Percentiles rank a stretch among this genome's conserved stretches.
Evolutionary conservation across 2,797 vertebrate species (phyloP).

Genomic region (Syncerus caffer): DNA sequence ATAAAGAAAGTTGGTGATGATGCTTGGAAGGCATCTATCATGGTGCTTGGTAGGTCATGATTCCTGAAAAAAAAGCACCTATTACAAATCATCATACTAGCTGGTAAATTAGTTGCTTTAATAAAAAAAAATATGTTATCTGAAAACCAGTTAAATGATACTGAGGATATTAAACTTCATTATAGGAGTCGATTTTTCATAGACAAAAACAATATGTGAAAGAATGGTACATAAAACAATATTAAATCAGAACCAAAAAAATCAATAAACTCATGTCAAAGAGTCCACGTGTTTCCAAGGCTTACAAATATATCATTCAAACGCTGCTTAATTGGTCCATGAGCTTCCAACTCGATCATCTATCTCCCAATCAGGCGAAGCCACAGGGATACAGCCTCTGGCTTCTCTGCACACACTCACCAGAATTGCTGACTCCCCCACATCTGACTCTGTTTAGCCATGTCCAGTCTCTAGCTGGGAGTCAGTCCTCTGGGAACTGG

Average conservation of each 20-base stretch:
- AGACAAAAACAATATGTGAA: not conserved
- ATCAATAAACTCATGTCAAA: not conserved
- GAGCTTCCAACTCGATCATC: not conserved
- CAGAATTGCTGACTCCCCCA: not conserved
- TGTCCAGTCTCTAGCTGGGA: not conserved
- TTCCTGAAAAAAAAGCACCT: not conserved
- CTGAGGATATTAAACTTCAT: slow-evolving; percentile 16
- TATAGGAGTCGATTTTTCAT: not conserved
- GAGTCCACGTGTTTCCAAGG: not conserved
- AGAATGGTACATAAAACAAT: not conserved
- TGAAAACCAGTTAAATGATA: not conserved
- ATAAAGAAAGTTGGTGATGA: not conserved
- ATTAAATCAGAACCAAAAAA: slow-evolving; percentile 4
- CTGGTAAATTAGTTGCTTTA: not conserved
- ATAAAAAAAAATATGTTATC: not conserved
- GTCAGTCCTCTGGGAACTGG: not conserved
- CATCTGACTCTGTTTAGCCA: not conserved
- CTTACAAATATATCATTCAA: not conserved
- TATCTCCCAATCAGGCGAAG: not conserved
- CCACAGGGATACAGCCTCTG: not conserved
- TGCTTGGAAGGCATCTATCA: not conserved
- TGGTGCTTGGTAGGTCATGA: not conserved
- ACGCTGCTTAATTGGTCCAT: not conserved
- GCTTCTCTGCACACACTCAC: not conserved
- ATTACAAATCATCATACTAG: not conserved